These are phyloP conservation scores for Agrotis clavis DNA, from an alignment of 2,888 invertebrate genomes.

Conservation along the genomic window DNA sequence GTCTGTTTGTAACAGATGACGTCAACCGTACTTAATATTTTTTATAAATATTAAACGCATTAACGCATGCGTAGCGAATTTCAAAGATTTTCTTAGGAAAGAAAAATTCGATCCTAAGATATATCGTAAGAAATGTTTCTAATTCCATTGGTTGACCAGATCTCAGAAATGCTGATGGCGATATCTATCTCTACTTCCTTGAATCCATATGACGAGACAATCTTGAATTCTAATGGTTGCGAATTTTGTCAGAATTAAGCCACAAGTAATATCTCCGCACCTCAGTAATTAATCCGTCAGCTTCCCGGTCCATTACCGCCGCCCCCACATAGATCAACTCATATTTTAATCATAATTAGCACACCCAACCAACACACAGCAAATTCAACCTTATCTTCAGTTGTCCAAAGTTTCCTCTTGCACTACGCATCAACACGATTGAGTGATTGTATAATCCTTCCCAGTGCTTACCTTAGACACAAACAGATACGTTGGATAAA, in stretches of 20 bases:
- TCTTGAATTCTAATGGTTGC: slow-evolving; percentile 4
- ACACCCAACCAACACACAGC: slow-evolving; percentile 11
- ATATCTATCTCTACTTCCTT: not conserved
- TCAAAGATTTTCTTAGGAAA: no score
- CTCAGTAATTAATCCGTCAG: slow-evolving; percentile 53
- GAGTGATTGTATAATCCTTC: slow-evolving; percentile 61
- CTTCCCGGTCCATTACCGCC: slow-evolving; percentile 49
- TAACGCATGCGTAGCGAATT: no score
- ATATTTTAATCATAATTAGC: slow-evolving; percentile 66
- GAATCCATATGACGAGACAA: not conserved
- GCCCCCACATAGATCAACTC: slow-evolving; percentile 54
- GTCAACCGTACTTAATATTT: no score
- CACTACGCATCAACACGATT: slow-evolving; percentile 29
- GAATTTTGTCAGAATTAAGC: slow-evolving; percentile 25
- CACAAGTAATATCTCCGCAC: slow-evolving; percentile 26
- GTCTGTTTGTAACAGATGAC: no score
- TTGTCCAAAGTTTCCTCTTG: slow-evolving; percentile 6
- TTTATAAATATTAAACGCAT: no score
- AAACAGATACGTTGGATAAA: slow-evolving; percentile 59
- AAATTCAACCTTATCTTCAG: slow-evolving; percentile 39
- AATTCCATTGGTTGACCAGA: not conserved
- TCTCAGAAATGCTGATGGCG: not conserved
- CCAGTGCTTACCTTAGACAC: slow-evolving; percentile 57
- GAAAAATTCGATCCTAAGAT: no score
- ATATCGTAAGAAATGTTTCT: no score